These are phyloP conservation scores for Chaenogobius annularis DNA, from an alignment of 2,113 vertebrate genomes.

Conservation along the genomic window DNA sequence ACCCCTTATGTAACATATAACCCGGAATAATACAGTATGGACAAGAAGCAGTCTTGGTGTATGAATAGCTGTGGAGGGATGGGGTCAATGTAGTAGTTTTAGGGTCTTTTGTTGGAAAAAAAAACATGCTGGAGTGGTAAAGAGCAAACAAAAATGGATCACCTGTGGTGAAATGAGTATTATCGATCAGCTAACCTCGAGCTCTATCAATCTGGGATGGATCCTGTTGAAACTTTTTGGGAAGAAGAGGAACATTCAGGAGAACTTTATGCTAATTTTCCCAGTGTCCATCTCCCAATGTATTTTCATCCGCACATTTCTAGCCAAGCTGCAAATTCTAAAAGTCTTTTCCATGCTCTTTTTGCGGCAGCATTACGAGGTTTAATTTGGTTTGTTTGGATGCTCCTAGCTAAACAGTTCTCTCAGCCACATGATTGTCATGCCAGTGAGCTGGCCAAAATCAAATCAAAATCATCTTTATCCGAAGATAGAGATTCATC, in stretches of 20 bases:
- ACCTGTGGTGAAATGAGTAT: background rate
- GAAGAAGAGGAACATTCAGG: too few relatives aligned
- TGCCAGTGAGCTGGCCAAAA: background rate
- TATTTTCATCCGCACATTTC: too few relatives aligned
- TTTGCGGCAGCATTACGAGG: background rate
- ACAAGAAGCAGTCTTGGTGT: too few relatives aligned
- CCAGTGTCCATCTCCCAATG: too few relatives aligned
- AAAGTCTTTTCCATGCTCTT: background rate
- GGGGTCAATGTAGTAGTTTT: background rate
- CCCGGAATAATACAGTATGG: too few relatives aligned
- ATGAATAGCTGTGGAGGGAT: too few relatives aligned
- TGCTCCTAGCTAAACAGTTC: background rate
- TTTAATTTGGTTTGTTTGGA: background rate
- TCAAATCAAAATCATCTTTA: background rate
- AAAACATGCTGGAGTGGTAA: background rate
- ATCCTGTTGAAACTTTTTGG: too few relatives aligned
- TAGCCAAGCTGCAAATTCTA: too few relatives aligned
- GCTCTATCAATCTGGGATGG: too few relatives aligned
- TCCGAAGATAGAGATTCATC: background rate
- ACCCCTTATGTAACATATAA: constrained; percentile 30
- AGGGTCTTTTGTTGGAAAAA: background rate
- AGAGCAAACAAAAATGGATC: background rate
- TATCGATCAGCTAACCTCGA: too few relatives aligned
- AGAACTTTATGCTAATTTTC: too few relatives aligned
- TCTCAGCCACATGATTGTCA: background rate